Conservation (phyloP, 2,113 vertebrate genomes). For the Antennarius striatus region DNA sequence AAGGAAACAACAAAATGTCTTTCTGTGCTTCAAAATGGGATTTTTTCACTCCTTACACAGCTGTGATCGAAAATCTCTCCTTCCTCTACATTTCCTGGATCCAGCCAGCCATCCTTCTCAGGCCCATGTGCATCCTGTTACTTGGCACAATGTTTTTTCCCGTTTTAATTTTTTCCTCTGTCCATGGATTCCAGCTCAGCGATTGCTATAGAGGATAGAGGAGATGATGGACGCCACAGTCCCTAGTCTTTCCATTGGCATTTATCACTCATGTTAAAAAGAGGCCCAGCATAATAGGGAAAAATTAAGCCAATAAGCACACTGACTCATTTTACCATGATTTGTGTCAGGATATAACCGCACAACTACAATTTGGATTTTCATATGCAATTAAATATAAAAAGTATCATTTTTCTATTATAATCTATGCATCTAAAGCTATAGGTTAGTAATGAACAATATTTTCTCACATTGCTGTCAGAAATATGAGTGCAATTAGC, state of each 20-base stretch:
- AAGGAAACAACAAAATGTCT: constrained; percentile 53
- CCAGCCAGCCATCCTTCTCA: constrained; percentile 66
- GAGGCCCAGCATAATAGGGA: not conserved
- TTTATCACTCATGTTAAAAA: not conserved
- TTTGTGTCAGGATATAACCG: not conserved
- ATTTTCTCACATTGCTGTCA: no score
- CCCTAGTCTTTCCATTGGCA: not conserved
- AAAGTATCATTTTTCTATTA: no score
- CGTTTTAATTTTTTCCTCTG: constrained; percentile 17
- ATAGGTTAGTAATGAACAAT: no score
- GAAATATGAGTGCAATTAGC: no score
- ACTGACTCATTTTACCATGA: not conserved
- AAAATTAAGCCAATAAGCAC: not conserved
- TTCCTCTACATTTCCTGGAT: constrained; percentile 76
- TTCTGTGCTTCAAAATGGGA: constrained; percentile 61
- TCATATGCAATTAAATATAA: not conserved
- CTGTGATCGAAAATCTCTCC: constrained; percentile 61
- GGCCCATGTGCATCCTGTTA: constrained; percentile 79
- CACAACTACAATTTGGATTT: not conserved
- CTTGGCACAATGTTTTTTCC: constrained; percentile 63
- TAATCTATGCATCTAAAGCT: not conserved
- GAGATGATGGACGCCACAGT: not conserved
- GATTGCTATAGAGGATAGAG: constrained; percentile 11
- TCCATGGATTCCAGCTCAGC: constrained; percentile 23
- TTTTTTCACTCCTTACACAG: constrained; percentile 57